Evolutionary conservation across 2,113 vertebrate species (phyloP).

Genomic region (Lampris megalopsis): DNA sequence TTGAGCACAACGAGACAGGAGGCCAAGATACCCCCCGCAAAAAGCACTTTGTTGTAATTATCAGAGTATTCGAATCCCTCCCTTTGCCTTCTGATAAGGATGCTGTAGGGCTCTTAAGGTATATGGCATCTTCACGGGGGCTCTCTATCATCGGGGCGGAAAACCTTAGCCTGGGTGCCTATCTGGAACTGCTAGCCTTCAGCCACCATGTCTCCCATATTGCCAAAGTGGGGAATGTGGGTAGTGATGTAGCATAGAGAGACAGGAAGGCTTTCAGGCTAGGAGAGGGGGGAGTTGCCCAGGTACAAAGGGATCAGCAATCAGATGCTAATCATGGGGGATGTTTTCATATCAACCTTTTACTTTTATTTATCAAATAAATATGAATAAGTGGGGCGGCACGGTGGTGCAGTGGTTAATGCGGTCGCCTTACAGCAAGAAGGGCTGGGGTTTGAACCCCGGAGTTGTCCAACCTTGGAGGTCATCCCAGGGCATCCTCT

Average conservation of each 20-base stretch:
- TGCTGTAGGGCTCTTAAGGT: slow-evolving; percentile 62
- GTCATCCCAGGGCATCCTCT: too few relatives aligned
- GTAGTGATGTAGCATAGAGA: slow-evolving; percentile 57
- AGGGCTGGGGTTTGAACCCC: too few relatives aligned
- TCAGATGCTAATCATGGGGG: slow-evolving; percentile 66
- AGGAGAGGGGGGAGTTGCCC: not conserved
- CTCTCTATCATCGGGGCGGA: slow-evolving; percentile 46
- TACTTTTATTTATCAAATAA: slow-evolving; percentile 83
- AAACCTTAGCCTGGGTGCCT: slow-evolving; percentile 64
- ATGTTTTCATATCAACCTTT: slow-evolving; percentile 78
- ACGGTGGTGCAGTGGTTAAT: too few relatives aligned
- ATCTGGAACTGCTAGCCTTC: slow-evolving; percentile 62
- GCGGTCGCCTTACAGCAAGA: too few relatives aligned
- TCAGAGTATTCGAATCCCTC: slow-evolving; percentile 72
- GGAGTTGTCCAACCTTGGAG: too few relatives aligned
- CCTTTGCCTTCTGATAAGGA: slow-evolving; percentile 70
- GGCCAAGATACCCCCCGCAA: slow-evolving; percentile 73
- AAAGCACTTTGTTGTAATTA: slow-evolving; percentile 80
- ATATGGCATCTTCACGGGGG: slow-evolving; percentile 54
- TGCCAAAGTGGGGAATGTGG: slow-evolving; percentile 72
- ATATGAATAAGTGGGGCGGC: slow-evolving; percentile 66
- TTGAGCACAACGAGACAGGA: slow-evolving; percentile 62
- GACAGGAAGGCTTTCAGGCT: slow-evolving; percentile 68
- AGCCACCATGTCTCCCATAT: slow-evolving; percentile 64
- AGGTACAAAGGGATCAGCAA: slow-evolving; percentile 28